phyloP scores from a whole-genome alignment of 92 coral and sea anemone genomes.

The Bergia sp. region DNA sequence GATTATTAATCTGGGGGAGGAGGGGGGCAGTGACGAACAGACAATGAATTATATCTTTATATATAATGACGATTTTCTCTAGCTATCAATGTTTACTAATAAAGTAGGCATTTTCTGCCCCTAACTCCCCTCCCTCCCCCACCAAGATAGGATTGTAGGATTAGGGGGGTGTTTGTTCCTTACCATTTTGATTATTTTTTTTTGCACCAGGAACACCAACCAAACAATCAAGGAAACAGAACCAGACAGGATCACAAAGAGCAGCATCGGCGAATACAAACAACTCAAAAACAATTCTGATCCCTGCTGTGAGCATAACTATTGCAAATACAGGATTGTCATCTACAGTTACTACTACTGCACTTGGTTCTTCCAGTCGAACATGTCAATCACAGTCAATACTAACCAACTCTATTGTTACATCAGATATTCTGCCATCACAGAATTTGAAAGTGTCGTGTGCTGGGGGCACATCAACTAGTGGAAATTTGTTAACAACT shows the following conservation, averaged over 20 bases:
- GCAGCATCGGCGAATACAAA: background rate
- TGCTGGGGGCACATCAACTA: background rate
- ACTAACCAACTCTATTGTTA: background rate
- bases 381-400: background rate
- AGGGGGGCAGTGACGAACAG: background rate
- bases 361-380: background rate
- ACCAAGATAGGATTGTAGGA: background rate
- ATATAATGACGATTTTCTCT: no score
- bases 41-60: no score
- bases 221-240: constrained; percentile 16
- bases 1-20: background rate
- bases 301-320: background rate
- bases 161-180: background rate
- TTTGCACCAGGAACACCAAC: background rate
- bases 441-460: background rate
- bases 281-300: background rate
- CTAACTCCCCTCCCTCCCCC: no score
- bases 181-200: background rate
- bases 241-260: constrained; percentile 5
- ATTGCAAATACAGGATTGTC: background rate
- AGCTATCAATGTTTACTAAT: background rate
- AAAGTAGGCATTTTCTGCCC: no score
- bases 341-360: background rate
- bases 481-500: background rate
- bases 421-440: constrained; percentile 8